phyloP scores from a whole-genome alignment of 2,888 invertebrate genomes.

The Andrena minutula region DNA sequence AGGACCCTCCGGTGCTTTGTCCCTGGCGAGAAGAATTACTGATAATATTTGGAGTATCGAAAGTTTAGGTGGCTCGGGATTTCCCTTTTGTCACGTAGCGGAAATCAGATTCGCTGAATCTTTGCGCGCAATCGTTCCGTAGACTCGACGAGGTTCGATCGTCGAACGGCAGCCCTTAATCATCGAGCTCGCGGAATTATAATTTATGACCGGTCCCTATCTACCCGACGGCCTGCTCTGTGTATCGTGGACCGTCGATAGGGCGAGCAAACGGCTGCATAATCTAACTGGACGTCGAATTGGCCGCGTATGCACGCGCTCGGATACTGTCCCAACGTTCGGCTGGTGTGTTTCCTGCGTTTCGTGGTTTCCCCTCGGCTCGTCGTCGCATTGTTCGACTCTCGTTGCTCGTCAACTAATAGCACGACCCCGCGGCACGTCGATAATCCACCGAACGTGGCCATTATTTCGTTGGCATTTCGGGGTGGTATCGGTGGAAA shows the following conservation, averaged over 20 bases:
- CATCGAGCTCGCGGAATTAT: conserved; percentile 68
- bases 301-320: conserved; percentile 30
- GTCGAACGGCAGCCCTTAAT: conserved; percentile 18
- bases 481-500: conserved; percentile 22
- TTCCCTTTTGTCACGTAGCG: not conserved
- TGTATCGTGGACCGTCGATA: conserved; percentile 39
- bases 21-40: not conserved
- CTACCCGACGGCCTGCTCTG: conserved; percentile 28
- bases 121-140: conserved; percentile 4
- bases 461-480: conserved; percentile 46
- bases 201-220: conserved; percentile 60
- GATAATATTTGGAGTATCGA: no score
- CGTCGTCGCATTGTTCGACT: conserved; percentile 34
- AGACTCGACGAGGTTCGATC: conserved; percentile 3
- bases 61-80: no score
- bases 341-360: conserved; percentile 53
- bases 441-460: conserved; percentile 46
- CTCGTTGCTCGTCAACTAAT: conserved; percentile 46
- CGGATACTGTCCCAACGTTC: conserved; percentile 33
- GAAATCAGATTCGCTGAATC: not conserved
- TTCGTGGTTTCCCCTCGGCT: conserved; percentile 43
- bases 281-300: conserved; percentile 52
- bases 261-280: conserved; percentile 52
- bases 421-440: conserved; percentile 12
- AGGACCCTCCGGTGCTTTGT: not conserved